phyloP scores from a whole-genome alignment of 53 echinoderm and acorn worm genomes.

The Stichopus horrens region DNA sequence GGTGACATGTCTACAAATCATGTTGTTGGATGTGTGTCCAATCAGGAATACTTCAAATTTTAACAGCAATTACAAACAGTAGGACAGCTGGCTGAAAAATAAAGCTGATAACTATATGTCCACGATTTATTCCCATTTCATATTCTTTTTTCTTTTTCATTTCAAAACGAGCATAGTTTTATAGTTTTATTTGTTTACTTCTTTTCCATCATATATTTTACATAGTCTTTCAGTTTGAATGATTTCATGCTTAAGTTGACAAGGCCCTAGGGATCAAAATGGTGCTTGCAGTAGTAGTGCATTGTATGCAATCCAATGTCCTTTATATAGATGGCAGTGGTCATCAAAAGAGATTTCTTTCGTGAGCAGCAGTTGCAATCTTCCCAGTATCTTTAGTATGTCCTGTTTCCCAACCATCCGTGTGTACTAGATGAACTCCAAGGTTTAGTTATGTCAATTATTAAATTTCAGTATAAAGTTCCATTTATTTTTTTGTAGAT shows the following conservation, averaged over 20 bases:
- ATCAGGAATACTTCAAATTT: background rate
- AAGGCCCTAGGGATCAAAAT: background rate
- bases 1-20: too few species aligned
- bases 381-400: too few species aligned
- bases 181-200: background rate
- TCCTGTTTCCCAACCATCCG: too few species aligned
- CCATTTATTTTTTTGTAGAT: too few species aligned
- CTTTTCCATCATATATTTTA: background rate
- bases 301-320: too few species aligned
- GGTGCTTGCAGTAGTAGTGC: too few species aligned
- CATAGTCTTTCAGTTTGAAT: background rate
- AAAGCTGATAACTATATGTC: background rate
- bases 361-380: too few species aligned
- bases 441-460: too few species aligned
- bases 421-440: too few species aligned
- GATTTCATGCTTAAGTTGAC: background rate
- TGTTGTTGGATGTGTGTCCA: background rate
- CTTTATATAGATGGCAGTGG: too few species aligned
- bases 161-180: background rate
- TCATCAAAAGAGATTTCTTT: too few species aligned
- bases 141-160: background rate
- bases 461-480: too few species aligned
- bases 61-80: background rate
- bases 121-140: background rate
- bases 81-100: background rate